Percentiles rank a stretch among this genome's conserved stretches.
phyloP scores from a whole-genome alignment of 1,140 invertebrate species.

The Lysiphlebus fabarum region DNA sequence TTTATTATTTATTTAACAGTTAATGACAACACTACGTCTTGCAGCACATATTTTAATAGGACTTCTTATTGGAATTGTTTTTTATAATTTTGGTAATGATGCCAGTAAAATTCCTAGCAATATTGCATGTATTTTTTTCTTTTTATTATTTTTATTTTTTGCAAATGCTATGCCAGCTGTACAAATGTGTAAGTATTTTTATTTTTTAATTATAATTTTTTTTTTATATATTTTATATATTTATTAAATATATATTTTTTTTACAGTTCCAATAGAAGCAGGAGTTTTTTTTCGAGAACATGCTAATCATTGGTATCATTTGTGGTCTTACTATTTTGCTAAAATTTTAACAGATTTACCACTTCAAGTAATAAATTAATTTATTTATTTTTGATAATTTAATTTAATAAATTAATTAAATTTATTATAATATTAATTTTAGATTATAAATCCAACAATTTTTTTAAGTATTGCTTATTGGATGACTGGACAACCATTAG shows the following conservation, averaged over 20 bases:
- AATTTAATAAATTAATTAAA: too few relatives aligned
- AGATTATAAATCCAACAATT: slow-evolving; percentile 70
- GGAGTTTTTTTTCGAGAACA: slow-evolving; percentile 84
- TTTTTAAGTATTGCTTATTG: slow-evolving; percentile 76
- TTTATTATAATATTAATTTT: too few relatives aligned
- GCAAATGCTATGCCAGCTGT: slow-evolving; percentile 86
- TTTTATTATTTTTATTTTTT: slow-evolving; percentile 81
- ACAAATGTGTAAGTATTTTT: slow-evolving; percentile 71
- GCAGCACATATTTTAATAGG: slow-evolving; percentile 71
- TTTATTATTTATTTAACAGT: slow-evolving; percentile 54
- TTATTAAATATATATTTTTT: slow-evolving; percentile 27
- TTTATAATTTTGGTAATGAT: slow-evolving; percentile 76
- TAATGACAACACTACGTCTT: slow-evolving; percentile 70
- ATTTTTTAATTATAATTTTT: background rate
- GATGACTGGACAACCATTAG: slow-evolving; percentile 76
- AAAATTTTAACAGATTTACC: slow-evolving; percentile 85
- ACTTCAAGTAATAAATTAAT: slow-evolving; percentile 66
- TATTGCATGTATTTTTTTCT: slow-evolving; percentile 78
- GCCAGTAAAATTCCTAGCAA: slow-evolving; percentile 75
- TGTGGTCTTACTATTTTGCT: slow-evolving; percentile 77
- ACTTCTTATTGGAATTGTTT: slow-evolving; percentile 75
- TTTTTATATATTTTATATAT: background rate
- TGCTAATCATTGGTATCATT: slow-evolving; percentile 85
- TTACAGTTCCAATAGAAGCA: slow-evolving; percentile 77
- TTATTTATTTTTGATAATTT: too few relatives aligned